Conservation (phyloP, 2,888 invertebrate genomes). For the Hyposoter didymator region DNA sequence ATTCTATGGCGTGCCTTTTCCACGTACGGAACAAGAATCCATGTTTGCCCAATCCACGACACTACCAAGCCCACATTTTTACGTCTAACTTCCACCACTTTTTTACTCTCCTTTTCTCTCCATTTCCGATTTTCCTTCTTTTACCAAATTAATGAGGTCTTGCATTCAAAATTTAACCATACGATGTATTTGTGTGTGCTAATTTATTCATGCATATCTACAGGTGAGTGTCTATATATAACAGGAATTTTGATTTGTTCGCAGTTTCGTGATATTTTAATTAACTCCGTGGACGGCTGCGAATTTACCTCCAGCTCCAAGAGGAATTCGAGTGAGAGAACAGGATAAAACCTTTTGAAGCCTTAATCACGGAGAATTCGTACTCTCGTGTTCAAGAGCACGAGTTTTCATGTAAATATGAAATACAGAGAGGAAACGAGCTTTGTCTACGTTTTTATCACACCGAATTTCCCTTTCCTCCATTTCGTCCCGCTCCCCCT, state of each 20-base stretch:
- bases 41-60: neutral
- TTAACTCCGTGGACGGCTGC: conserved; percentile 44
- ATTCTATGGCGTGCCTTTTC: neutral
- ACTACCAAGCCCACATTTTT: conserved; percentile 5
- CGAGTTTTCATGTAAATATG: conserved; percentile 9
- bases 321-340: conserved; percentile 40
- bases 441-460: conserved; percentile 21
- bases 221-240: neutral
- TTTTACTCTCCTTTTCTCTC: neutral
- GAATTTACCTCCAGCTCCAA: conserved; percentile 34
- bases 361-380: conserved; percentile 43
- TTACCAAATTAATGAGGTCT: conserved; percentile 20
- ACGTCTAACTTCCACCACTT: neutral
- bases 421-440: conserved; percentile 18
- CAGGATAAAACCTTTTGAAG: conserved; percentile 42
- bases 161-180: neutral
- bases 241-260: conserved; percentile 52
- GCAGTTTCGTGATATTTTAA: conserved; percentile 58
- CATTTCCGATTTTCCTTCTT: neutral
- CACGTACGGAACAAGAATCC: conserved; percentile 9
- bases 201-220: neutral
- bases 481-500: neutral
- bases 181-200: neutral
- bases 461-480: neutral
- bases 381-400: conserved; percentile 13